phyloP scores from a whole-genome alignment of 1,140 invertebrate species.

The Dendrolimus kikuchii region DNA sequence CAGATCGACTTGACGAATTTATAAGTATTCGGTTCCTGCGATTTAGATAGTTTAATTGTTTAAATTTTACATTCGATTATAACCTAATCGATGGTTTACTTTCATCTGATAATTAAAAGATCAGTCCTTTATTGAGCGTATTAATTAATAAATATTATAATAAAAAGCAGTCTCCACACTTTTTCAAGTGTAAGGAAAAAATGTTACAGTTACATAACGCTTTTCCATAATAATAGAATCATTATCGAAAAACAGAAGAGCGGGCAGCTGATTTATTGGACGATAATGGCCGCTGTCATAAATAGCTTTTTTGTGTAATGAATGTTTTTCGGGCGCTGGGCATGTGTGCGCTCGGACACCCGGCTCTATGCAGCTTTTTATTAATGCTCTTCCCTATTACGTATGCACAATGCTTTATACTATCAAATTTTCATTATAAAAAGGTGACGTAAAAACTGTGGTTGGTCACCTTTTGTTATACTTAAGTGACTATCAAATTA shows the following conservation, averaged over 20 bases:
- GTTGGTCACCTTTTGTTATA: constrained; percentile 28
- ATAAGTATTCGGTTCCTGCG: too few species aligned
- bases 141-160: background rate
- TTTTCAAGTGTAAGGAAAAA: constrained; percentile 36
- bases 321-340: constrained; percentile 44
- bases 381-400: constrained; percentile 36
- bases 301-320: constrained; percentile 62
- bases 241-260: constrained; percentile 71
- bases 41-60: too few species aligned
- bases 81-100: background rate
- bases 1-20: too few species aligned
- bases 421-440: constrained; percentile 7
- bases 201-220: constrained; percentile 70
- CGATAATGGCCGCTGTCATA: constrained; percentile 69
- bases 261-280: constrained; percentile 70
- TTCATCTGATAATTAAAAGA: background rate
- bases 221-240: constrained; percentile 73
- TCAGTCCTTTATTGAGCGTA: background rate
- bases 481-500: background rate
- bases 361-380: constrained; percentile 33
- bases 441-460: constrained; percentile 10
- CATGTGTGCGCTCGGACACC: constrained; percentile 36
- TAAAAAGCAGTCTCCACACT: constrained; percentile 30
- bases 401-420: constrained; percentile 30
- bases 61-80: too few species aligned